Evolutionary conservation across 2,888 invertebrate genomes (phyloP).

Genomic region (Rhingia campestris): DNA sequence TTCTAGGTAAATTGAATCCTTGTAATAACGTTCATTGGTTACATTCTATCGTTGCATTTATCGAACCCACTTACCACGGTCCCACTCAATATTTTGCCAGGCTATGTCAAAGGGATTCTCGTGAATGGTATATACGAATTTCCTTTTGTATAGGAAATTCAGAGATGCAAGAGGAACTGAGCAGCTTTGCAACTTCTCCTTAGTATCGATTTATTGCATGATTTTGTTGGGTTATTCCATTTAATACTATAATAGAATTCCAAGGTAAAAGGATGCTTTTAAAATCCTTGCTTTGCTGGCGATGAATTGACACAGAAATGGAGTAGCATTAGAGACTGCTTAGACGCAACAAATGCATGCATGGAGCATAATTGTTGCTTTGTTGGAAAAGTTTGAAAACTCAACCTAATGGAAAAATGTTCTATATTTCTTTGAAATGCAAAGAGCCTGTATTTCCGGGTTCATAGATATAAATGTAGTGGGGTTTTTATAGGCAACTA

Average conservation of each 20-base stretch:
- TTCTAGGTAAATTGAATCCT: no score
- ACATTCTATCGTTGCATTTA: no score
- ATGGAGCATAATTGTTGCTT: no score
- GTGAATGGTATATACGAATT: no score
- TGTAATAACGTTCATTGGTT: no score
- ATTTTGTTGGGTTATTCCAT: constrained; percentile 58
- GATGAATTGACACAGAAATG: constrained; percentile 60
- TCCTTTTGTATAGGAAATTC: no score
- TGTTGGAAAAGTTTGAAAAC: constrained; percentile 39
- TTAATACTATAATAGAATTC: constrained; percentile 67
- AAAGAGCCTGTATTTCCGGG: not conserved
- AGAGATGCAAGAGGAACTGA: no score
- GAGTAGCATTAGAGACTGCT: not conserved
- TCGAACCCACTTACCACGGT: no score
- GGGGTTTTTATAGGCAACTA: no score
- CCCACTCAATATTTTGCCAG: no score
- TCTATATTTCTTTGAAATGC: constrained; percentile 47
- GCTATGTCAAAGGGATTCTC: no score
- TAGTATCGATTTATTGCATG: constrained; percentile 66
- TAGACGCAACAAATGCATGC: constrained; percentile 30
- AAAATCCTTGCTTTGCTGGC: constrained; percentile 18
- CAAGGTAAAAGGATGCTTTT: constrained; percentile 65
- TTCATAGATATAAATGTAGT: no score
- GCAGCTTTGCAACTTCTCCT: constrained; percentile 26
- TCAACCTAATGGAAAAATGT: constrained; percentile 67